Conservation (phyloP, 1,140 invertebrate species). For the Metaphire vulgaris region DNA sequence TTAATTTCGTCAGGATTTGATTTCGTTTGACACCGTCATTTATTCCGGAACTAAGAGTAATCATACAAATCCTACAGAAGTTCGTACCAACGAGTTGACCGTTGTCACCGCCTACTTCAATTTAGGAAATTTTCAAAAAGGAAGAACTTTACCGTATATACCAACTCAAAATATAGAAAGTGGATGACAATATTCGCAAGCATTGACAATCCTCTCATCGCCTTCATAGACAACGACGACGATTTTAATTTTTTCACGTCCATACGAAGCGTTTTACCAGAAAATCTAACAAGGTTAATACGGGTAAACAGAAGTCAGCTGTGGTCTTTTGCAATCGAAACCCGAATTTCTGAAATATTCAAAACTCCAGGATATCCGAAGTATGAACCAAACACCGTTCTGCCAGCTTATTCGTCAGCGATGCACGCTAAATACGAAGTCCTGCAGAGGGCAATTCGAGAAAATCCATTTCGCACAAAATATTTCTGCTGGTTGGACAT, state of each 20-base stretch:
- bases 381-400: conserved; percentile 30
- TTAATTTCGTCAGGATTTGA: too few species aligned
- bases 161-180: not conserved
- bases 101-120: conserved; percentile 40
- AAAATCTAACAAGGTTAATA: conserved; percentile 33
- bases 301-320: conserved; percentile 34
- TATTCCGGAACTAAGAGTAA: too few species aligned
- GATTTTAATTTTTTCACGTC: conserved; percentile 19
- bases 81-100: conserved; percentile 35
- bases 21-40: too few species aligned
- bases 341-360: conserved; percentile 34
- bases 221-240: conserved; percentile 17
- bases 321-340: conserved; percentile 36
- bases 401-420: conserved; percentile 39
- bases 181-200: conserved; percentile 26
- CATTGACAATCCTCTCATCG: conserved; percentile 20
- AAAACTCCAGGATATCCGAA: conserved; percentile 38
- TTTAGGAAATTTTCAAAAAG: conserved; percentile 38
- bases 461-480: conserved; percentile 23
- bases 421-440: conserved; percentile 41
- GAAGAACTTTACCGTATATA: not conserved
- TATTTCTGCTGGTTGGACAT: conserved; percentile 30
- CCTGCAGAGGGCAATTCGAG: not conserved
- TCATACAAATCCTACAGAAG: too few species aligned
- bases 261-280: conserved; percentile 1